Evolutionary conservation across 2,113 vertebrate genomes (phyloP).

Genomic region (Trematomus loennbergii): DNA sequence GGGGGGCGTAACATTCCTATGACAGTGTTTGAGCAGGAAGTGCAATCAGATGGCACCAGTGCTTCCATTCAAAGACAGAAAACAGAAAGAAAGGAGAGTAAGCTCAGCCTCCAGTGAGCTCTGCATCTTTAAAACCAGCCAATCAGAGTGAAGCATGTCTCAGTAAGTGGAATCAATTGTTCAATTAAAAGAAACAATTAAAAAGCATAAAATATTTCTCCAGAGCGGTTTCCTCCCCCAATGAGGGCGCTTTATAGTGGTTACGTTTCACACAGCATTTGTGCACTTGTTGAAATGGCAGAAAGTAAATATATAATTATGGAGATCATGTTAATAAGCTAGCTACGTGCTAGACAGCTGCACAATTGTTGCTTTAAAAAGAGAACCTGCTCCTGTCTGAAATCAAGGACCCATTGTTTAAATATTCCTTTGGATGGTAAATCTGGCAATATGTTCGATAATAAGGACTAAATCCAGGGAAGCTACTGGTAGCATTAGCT

Average conservation of each 20-base stretch:
- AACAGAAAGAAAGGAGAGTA: not conserved
- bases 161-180: not conserved
- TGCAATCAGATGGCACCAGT: slow-evolving; percentile 51
- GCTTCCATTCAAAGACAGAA: slow-evolving; percentile 36
- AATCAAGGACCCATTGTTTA: no score
- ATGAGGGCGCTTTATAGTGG: not conserved
- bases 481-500: not conserved
- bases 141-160: slow-evolving; percentile 45
- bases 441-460: no score
- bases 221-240: not conserved
- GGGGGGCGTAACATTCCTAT: slow-evolving; percentile 65
- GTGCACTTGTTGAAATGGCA: not conserved
- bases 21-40: slow-evolving; percentile 46
- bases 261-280: not conserved
- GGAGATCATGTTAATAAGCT: not conserved
- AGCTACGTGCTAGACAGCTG: not conserved
- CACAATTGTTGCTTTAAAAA: no score
- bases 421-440: no score
- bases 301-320: not conserved
- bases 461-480: no score
- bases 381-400: no score
- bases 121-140: slow-evolving; percentile 52
- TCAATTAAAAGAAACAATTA: not conserved
- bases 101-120: slow-evolving; percentile 14
- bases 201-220: not conserved